Evolutionary conservation across 2,888 invertebrate genomes (phyloP).

Genomic region (Dinocampus coccinellae): DNA sequence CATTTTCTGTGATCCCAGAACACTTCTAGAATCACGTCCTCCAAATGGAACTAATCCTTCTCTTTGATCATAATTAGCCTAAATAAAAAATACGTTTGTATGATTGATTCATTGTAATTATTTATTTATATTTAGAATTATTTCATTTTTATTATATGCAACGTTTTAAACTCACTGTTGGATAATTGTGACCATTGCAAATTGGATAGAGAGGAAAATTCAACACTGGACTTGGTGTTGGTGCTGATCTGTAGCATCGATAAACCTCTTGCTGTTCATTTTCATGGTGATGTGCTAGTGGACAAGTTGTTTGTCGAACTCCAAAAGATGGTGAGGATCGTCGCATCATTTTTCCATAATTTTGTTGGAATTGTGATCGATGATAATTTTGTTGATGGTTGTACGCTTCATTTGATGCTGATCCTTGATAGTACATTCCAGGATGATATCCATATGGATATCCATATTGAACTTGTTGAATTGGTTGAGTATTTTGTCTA

Average conservation of each 20-base stretch:
- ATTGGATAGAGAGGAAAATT: neutral
- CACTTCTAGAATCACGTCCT: slow-evolving; percentile 27
- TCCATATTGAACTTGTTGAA: neutral
- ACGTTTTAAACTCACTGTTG: neutral
- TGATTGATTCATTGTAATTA: too few relatives aligned
- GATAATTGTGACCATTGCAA: neutral
- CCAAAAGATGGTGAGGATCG: neutral
- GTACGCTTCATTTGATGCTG: neutral
- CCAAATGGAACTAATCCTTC: slow-evolving; percentile 22
- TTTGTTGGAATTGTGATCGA: neutral
- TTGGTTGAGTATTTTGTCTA: neutral
- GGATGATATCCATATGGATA: neutral
- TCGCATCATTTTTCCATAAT: neutral
- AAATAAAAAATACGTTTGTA: too few relatives aligned
- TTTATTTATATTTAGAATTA: too few relatives aligned
- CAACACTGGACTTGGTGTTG: too few relatives aligned
- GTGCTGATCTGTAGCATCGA: neutral
- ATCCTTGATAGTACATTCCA: neutral
- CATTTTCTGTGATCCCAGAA: neutral
- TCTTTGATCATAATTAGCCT: slow-evolving; percentile 29
- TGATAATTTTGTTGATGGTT: neutral
- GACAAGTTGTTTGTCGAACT: neutral
- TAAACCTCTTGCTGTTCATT: neutral
- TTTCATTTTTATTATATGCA: too few relatives aligned
- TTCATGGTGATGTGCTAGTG: too few relatives aligned